Evolutionary conservation across 2,888 invertebrate species (phyloP).

Genomic region (Dastarcus helophoroides): DNA sequence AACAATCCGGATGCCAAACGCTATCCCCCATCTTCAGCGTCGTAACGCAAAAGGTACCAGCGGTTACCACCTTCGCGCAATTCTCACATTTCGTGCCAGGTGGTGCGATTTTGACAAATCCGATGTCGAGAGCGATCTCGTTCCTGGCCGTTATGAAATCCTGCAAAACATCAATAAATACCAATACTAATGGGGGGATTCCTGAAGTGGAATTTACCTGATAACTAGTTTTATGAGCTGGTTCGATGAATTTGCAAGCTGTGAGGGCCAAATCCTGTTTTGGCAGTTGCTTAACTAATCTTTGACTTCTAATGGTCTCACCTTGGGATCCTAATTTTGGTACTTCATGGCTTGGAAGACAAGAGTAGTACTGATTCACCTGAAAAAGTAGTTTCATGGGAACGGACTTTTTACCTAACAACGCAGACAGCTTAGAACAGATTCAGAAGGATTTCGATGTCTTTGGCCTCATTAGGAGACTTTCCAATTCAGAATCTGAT

Average conservation of each 20-base stretch:
- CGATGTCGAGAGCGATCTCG: slow-evolving; percentile 92
- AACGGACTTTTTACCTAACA: no score
- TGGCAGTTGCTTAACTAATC: slow-evolving; percentile 81
- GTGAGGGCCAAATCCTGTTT: slow-evolving; percentile 85
- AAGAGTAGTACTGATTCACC: slow-evolving; percentile 88
- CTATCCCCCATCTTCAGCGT: slow-evolving; percentile 31
- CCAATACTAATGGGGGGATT: background rate
- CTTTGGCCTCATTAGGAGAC: no score
- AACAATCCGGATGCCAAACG: slow-evolving; percentile 89
- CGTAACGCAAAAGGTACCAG: slow-evolving; percentile 67
- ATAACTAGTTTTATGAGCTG: slow-evolving; percentile 67
- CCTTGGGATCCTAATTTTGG: slow-evolving; percentile 56
- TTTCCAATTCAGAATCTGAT: no score
- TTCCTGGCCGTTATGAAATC: slow-evolving; percentile 91
- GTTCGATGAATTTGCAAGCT: slow-evolving; percentile 78
- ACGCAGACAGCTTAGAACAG: no score
- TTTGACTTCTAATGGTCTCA: slow-evolving; percentile 67
- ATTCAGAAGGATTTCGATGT: no score
- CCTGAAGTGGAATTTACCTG: slow-evolving; percentile 32
- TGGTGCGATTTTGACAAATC: slow-evolving; percentile 37
- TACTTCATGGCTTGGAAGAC: slow-evolving; percentile 68
- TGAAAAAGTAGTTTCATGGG: slow-evolving; percentile 41
- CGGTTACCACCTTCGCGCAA: slow-evolving; percentile 68
- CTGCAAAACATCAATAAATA: slow-evolving; percentile 31
- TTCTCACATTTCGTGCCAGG: slow-evolving; percentile 58